These are phyloP conservation scores for Albula glossodonta DNA, from an alignment of 2,113 vertebrate species.

Conservation along the genomic window DNA sequence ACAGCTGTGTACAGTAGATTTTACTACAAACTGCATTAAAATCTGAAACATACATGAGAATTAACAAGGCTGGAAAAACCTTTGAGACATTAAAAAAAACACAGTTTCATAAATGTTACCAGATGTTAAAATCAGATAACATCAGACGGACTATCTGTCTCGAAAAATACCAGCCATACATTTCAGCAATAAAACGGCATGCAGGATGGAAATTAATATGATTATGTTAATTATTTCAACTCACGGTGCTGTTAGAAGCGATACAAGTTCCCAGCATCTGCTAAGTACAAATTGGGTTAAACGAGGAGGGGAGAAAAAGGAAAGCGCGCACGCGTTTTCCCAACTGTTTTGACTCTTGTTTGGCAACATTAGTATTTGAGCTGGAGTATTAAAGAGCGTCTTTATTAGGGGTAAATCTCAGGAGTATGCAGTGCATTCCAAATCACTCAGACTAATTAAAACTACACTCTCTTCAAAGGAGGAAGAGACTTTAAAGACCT, in stretches of 20 bases:
- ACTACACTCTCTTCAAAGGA: slow-evolving; percentile 26
- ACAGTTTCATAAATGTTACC: background rate
- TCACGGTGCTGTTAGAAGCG: slow-evolving; percentile 5
- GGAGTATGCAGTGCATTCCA: background rate
- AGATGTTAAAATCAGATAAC: background rate
- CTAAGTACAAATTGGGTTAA: background rate
- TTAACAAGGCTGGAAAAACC: background rate
- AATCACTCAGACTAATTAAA: slow-evolving; percentile 28
- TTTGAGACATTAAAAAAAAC: background rate
- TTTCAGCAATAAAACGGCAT: background rate
- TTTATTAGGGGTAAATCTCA: slow-evolving; percentile 24
- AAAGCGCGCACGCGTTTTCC: background rate
- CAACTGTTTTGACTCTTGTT: background rate
- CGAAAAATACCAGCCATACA: background rate
- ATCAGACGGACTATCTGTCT: background rate
- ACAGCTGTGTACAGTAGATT: background rate
- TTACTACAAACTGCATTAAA: slow-evolving; percentile 8
- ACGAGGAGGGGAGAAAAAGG: background rate
- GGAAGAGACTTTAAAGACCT: slow-evolving; percentile 23
- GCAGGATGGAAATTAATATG: background rate
- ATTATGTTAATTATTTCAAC: slow-evolving; percentile 15
- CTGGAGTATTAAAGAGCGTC: slow-evolving; percentile 9
- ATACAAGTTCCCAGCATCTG: slow-evolving; percentile 7
- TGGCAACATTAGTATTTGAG: background rate
- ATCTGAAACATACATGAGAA: background rate